phyloP scores from a whole-genome alignment of 2,888 invertebrate species.

The Lumbricus terrestris region DNA sequence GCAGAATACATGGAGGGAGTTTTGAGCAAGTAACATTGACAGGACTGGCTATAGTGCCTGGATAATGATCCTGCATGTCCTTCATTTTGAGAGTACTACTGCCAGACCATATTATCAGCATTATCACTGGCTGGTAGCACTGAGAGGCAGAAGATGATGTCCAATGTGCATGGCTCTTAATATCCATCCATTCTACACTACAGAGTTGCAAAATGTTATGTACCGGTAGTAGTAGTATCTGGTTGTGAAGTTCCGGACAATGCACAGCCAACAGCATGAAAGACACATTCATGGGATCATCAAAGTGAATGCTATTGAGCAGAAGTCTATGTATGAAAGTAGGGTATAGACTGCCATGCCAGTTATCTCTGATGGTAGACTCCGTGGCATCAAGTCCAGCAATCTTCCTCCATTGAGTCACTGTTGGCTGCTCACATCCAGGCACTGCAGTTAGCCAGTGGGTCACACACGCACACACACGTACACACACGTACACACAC shows the following conservation, averaged over 20 bases:
- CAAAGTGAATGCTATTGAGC: too few species aligned
- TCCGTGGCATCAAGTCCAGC: background rate
- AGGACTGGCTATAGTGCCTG: too few species aligned
- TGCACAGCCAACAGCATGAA: background rate
- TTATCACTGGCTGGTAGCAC: background rate
- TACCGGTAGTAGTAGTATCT: background rate
- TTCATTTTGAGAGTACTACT: too few species aligned
- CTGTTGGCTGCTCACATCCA: background rate
- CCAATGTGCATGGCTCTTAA: too few species aligned
- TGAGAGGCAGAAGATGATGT: background rate
- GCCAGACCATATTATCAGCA: background rate
- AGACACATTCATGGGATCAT: background rate
- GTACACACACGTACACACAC: background rate
- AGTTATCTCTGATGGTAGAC: background rate
- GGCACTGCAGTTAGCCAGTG: background rate
- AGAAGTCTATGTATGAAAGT: background rate
- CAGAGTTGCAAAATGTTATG: background rate
- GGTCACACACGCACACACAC: background rate
- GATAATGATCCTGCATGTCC: too few species aligned
- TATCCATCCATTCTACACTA: background rate
- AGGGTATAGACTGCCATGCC: too few species aligned
- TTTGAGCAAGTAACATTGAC: too few species aligned
- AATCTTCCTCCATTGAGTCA: background rate
- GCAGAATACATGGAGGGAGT: too few species aligned
- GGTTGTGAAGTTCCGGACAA: background rate